Evolutionary conservation across 35 echinoderm and acorn worm species (phyloP).

Genomic region (Apostichopus californicus): DNA sequence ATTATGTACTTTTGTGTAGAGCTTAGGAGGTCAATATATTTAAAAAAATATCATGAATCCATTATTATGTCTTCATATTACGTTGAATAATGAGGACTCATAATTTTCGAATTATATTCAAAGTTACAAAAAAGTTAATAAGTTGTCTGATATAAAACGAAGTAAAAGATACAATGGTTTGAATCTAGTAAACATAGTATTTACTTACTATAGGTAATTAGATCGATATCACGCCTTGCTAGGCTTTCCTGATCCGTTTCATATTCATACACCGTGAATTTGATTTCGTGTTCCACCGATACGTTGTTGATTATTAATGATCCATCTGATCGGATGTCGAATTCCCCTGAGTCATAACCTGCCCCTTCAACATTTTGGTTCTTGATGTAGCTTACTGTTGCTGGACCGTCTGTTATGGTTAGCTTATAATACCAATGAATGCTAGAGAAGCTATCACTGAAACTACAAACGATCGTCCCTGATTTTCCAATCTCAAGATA

Average conservation of each 20-base stretch:
- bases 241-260: neutral
- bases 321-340: slow-evolving; percentile 5
- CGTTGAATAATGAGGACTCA: too few relatives aligned
- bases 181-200: too few relatives aligned
- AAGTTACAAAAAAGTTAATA: too few relatives aligned
- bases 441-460: neutral
- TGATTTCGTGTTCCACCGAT: neutral
- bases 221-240: neutral
- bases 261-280: neutral
- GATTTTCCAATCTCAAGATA: neutral
- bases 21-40: too few relatives aligned
- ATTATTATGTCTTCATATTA: too few relatives aligned
- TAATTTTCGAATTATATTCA: too few relatives aligned
- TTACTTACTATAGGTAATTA: neutral
- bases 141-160: too few relatives aligned
- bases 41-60: too few relatives aligned
- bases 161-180: too few relatives aligned
- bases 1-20: neutral
- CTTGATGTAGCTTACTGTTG: neutral
- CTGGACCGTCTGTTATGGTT: neutral
- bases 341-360: neutral
- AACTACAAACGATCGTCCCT: neutral
- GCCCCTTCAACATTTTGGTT: neutral
- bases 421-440: slow-evolving; percentile 6
- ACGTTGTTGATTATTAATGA: slow-evolving; percentile 5